Conservation (phyloP, 2,888 invertebrate genomes). For the Pegoplata infirma region DNA sequence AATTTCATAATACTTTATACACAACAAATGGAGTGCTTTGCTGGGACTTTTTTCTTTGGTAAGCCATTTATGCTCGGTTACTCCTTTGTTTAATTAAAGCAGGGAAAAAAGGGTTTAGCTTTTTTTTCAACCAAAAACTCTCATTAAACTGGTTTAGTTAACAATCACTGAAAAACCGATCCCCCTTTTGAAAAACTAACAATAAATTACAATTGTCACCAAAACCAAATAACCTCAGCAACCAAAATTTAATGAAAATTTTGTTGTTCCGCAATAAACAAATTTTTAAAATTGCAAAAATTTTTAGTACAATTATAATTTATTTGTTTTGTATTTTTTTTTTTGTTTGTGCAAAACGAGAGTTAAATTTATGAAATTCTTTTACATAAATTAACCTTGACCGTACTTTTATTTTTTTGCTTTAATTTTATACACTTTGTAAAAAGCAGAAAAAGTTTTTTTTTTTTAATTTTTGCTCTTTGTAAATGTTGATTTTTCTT, state of each 20-base stretch:
- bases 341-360: neutral
- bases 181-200: neutral
- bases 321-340: too few relatives aligned
- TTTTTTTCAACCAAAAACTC: too few relatives aligned
- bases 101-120: too few relatives aligned
- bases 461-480: neutral
- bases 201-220: neutral
- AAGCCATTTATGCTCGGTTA: too few relatives aligned
- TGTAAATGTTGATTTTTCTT: neutral
- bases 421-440: neutral
- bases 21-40: too few relatives aligned
- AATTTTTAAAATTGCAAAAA: neutral
- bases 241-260: neutral
- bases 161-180: neutral
- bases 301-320: neutral
- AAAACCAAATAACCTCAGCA: neutral
- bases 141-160: too few relatives aligned
- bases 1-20: too few relatives aligned
- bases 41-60: too few relatives aligned
- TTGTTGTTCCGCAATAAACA: neutral
- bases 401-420: constrained; percentile 2
- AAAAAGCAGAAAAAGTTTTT: neutral
- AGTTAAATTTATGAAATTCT: neutral
- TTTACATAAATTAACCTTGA: constrained; percentile 20
- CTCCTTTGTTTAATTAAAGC: too few relatives aligned